Evolutionary conservation across 2,888 invertebrate genomes (phyloP).

Genomic region (Ecdyonurus torrentis): DNA sequence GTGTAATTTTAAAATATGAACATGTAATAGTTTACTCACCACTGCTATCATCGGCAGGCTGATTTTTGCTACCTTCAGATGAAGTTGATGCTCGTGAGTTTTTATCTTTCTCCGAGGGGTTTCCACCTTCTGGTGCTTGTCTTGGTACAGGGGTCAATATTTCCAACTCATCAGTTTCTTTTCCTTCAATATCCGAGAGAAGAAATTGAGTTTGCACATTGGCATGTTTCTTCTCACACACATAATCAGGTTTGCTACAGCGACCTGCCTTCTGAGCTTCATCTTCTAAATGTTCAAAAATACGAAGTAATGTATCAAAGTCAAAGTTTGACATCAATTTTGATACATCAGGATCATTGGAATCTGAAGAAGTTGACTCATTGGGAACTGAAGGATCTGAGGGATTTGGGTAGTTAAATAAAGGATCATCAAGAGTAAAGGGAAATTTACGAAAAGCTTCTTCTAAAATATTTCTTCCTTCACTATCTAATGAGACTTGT

Average conservation of each 20-base stretch:
- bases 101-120: conserved; percentile 21
- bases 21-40: too few relatives aligned
- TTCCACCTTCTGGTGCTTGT: conserved; percentile 26
- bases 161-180: not conserved
- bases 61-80: not conserved
- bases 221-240: not conserved
- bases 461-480: too few relatives aligned
- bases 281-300: not conserved
- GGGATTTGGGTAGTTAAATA: too few relatives aligned
- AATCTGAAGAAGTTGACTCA: not conserved
- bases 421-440: too few relatives aligned
- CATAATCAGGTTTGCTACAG: not conserved
- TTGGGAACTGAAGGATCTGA: too few relatives aligned
- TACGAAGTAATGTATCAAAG: not conserved
- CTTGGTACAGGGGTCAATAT: conserved; percentile 21
- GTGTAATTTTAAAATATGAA: too few relatives aligned
- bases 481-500: too few relatives aligned
- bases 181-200: not conserved
- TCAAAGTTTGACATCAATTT: conserved; percentile 1
- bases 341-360: not conserved
- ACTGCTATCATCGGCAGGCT: not conserved
- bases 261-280: not conserved
- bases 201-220: too few relatives aligned
- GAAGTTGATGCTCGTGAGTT: conserved; percentile 9
- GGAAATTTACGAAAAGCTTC: too few relatives aligned